These are phyloP conservation scores for Calliphora vomitoria DNA, from an alignment of 2,888 invertebrate species.

Conservation along the genomic window DNA sequence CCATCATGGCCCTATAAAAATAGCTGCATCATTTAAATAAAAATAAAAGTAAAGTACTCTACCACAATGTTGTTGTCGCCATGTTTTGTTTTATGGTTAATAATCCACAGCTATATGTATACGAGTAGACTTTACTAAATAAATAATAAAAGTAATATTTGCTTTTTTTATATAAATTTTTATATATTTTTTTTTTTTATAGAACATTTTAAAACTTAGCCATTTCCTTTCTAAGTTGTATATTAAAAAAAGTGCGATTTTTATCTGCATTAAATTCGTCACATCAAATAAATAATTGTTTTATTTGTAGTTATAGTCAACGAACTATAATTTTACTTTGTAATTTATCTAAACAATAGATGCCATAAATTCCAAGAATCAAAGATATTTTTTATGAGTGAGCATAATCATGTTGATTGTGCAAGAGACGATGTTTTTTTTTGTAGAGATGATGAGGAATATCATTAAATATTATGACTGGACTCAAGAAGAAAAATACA, in stretches of 20 bases:
- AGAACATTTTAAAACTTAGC: background rate
- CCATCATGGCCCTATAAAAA: background rate
- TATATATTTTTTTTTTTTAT: too few relatives aligned
- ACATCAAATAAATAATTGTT: slow-evolving; percentile 5
- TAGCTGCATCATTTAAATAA: background rate
- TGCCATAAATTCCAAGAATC: background rate
- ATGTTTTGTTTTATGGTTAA: slow-evolving; percentile 11
- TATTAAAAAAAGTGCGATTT: slow-evolving; percentile 10
- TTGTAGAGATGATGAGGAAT: background rate
- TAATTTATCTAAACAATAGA: background rate
- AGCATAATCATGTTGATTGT: background rate
- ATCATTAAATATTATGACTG: background rate
- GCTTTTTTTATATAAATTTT: background rate
- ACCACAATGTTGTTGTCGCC: background rate
- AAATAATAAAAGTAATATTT: background rate
- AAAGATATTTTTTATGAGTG: background rate
- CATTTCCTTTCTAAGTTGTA: background rate
- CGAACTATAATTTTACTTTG: background rate
- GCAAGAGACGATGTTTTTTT: background rate
- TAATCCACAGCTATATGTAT: background rate
- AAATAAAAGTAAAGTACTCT: slow-evolving; percentile 5
- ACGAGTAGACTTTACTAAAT: background rate
- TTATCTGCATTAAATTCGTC: slow-evolving; percentile 40
- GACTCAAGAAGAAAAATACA: background rate
- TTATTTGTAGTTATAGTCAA: background rate